A percentile compares a stretch with the other conserved stretches of the same genome.
phyloP scores from a whole-genome alignment of 2,797 vertebrate species.

The Apogon hyalosoma region DNA sequence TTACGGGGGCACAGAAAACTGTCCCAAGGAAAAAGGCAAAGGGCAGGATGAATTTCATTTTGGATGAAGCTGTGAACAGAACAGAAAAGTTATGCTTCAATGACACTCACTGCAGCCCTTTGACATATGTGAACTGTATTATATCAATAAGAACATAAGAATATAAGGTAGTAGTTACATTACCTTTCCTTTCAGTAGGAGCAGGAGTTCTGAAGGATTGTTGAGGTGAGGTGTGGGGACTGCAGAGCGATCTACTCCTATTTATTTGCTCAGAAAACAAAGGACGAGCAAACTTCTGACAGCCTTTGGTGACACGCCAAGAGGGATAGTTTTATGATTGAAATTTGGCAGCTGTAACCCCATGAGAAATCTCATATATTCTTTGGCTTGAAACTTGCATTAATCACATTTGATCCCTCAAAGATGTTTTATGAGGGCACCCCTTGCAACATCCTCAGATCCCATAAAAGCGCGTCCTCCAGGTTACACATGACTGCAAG shows the following conservation, averaged over 20 bases:
- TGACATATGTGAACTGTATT: not conserved
- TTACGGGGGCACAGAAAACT: conserved; percentile 74
- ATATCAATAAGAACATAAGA: too few species aligned
- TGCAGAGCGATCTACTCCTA: conserved; percentile 58
- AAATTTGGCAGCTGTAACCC: conserved; percentile 53
- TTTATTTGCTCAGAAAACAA: conserved; percentile 73
- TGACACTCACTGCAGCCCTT: not conserved
- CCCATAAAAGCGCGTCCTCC: conserved; percentile 5
- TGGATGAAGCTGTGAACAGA: conserved; percentile 51
- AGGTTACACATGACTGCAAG: not conserved
- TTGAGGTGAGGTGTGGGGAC: conserved; percentile 42
- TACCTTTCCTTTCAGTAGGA: conserved; percentile 57
- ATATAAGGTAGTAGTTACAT: conserved; percentile 17
- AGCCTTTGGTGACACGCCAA: conserved; percentile 69
- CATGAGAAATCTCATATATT: conserved; percentile 33
- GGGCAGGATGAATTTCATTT: conserved; percentile 74
- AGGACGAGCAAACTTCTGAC: conserved; percentile 51
- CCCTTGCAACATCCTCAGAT: conserved; percentile 30
- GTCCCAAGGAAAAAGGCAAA: conserved; percentile 67
- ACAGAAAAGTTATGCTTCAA: conserved; percentile 23
- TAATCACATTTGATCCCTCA: conserved; percentile 43
- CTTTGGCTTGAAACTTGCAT: conserved; percentile 57
- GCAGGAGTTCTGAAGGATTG: conserved; percentile 36
- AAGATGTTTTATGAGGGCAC: conserved; percentile 33
- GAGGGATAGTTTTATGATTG: conserved; percentile 41